Conservation (phyloP, 2,888 invertebrate species). For the Chloroclystis v-ata region DNA sequence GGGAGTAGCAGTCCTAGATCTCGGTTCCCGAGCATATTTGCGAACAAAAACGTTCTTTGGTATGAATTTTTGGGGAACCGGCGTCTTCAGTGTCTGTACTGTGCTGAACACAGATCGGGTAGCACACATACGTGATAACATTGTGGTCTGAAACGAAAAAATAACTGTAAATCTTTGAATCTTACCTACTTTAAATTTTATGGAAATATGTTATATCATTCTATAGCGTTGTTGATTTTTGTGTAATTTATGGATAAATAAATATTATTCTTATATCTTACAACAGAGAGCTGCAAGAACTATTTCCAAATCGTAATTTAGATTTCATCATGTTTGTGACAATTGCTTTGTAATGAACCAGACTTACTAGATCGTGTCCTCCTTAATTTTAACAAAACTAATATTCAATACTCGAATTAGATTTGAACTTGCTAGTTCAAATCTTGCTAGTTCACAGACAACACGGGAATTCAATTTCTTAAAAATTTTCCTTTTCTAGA, state of each 20-base stretch:
- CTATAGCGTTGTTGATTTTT: too few species aligned
- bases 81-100: constrained; percentile 56
- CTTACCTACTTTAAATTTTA: too few species aligned
- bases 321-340: constrained; percentile 17
- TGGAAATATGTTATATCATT: too few species aligned
- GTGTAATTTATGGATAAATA: too few species aligned
- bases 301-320: neutral
- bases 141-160: constrained; percentile 51
- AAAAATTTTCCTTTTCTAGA: too few species aligned
- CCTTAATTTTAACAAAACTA: neutral
- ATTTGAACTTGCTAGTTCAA: too few species aligned
- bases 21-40: constrained; percentile 76
- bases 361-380: neutral
- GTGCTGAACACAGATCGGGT: constrained; percentile 55
- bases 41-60: constrained; percentile 72
- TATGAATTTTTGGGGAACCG: constrained; percentile 63
- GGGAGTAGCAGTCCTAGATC: constrained; percentile 50
- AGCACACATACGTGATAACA: constrained; percentile 73
- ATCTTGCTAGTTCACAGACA: too few species aligned
- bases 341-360: neutral
- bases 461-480: too few species aligned
- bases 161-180: too few species aligned
- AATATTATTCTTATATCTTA: too few species aligned
- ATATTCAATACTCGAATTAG: too few species aligned
- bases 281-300: too few species aligned